phyloP scores from a whole-genome alignment of 2,888 invertebrate genomes.

The Pilophorus perplexus region DNA sequence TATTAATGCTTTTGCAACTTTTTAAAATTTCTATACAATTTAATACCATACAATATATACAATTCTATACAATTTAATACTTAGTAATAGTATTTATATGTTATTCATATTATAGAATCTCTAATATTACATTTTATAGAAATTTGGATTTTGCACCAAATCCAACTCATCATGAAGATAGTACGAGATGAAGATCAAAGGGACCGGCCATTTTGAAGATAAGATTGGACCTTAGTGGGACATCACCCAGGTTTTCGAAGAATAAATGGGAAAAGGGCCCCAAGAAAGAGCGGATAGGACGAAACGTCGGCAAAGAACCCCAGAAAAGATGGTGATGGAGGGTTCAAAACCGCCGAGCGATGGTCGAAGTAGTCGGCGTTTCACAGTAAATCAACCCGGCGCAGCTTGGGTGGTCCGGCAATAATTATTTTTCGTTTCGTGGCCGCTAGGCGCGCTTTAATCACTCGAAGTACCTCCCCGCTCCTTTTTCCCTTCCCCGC shows the following conservation, averaged over 20 bases:
- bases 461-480: too few relatives aligned
- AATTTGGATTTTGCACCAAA: too few relatives aligned
- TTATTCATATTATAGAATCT: too few relatives aligned
- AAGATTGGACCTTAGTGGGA: too few relatives aligned
- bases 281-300: not conserved
- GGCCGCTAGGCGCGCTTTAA: constrained; percentile 26
- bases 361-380: not conserved
- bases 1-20: too few relatives aligned
- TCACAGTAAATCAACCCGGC: constrained; percentile 31
- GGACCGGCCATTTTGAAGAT: constrained; percentile 10
- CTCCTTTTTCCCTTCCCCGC: constrained; percentile 7
- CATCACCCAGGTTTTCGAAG: not conserved
- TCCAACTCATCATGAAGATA: too few relatives aligned
- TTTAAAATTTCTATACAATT: too few relatives aligned
- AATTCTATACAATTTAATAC: too few relatives aligned
- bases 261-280: not conserved
- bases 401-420: constrained; percentile 32
- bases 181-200: constrained; percentile 16
- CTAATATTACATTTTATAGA: too few relatives aligned
- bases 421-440: constrained; percentile 18
- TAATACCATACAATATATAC: too few relatives aligned
- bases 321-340: constrained; percentile 13
- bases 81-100: too few relatives aligned
- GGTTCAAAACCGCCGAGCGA: not conserved
- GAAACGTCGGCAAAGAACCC: not conserved